A percentile compares a stretch with the other conserved stretches of the same genome.
Evolutionary conservation across 2,113 vertebrate genomes (phyloP).

Genomic region (Probosciger aterrimus): DNA sequence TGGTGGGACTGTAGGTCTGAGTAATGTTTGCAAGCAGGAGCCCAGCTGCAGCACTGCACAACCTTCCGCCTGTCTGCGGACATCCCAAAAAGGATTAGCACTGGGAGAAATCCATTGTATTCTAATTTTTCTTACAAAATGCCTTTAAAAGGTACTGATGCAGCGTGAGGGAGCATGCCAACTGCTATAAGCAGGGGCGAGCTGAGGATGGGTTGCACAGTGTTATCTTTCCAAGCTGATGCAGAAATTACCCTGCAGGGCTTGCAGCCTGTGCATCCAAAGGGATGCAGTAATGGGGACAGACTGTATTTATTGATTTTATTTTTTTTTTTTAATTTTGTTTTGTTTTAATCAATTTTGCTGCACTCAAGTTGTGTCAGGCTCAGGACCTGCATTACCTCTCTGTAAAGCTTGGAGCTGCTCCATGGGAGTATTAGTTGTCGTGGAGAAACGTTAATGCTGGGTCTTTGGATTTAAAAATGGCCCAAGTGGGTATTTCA

Average conservation of each 20-base stretch:
- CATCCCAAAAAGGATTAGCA: background rate
- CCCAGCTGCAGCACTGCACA: background rate
- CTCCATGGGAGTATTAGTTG: background rate
- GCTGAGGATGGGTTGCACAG: background rate
- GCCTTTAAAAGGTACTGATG: background rate
- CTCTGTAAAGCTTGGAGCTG: background rate
- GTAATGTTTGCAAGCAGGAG: background rate
- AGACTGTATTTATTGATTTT: background rate
- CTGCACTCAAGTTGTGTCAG: background rate
- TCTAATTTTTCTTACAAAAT: background rate
- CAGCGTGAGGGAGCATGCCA: background rate
- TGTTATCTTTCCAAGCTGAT: accelerated
- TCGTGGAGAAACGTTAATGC: background rate
- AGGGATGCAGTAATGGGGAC: background rate
- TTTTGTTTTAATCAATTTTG: background rate
- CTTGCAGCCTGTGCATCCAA: background rate
- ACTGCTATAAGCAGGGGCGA: background rate
- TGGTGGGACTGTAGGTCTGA: background rate
- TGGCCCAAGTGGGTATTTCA: background rate
- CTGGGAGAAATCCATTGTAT: background rate
- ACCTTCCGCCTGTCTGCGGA: background rate
- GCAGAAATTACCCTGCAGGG: accelerated
- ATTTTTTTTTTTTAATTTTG: background rate
- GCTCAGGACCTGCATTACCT: background rate
- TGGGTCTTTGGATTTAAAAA: background rate